Percentiles rank a stretch among this genome's conserved stretches.
Conservation (phyloP, 1,140 invertebrate genomes). For the Halictus rubicundus region DNA sequence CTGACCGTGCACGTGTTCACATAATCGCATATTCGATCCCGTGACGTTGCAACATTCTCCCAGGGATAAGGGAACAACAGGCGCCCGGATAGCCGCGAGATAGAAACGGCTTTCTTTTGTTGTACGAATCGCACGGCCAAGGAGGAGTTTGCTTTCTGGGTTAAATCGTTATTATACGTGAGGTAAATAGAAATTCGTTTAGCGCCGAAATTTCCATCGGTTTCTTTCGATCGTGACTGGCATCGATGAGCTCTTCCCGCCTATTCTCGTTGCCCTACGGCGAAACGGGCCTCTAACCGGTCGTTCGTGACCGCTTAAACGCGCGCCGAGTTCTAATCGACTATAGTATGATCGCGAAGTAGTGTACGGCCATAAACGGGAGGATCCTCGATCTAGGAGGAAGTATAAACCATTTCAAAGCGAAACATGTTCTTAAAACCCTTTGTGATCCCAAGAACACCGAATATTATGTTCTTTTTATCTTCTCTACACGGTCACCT, state of each 20-base stretch:
- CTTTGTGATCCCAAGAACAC: too few relatives aligned
- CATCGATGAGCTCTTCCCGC: background rate
- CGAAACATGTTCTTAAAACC: too few relatives aligned
- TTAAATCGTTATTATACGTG: slow-evolving; percentile 23
- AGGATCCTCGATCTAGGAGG: too few relatives aligned
- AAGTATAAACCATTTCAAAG: too few relatives aligned
- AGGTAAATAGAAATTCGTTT: background rate
- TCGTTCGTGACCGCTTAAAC: background rate
- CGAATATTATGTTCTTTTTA: too few relatives aligned
- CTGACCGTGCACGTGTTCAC: too few relatives aligned
- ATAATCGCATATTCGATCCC: too few relatives aligned
- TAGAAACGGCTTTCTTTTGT: slow-evolving; percentile 9
- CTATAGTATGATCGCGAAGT: background rate
- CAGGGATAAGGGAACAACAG: too few relatives aligned
- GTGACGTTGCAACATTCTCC: too few relatives aligned
- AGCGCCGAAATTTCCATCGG: background rate
- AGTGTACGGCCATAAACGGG: too few relatives aligned
- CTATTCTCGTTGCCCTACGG: background rate
- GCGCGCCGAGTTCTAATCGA: background rate
- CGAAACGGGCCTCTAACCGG: background rate
- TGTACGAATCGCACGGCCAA: background rate
- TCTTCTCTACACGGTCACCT: too few relatives aligned
- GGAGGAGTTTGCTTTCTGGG: background rate
- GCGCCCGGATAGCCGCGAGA: background rate
- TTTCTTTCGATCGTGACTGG: background rate